phyloP scores from a whole-genome alignment of 2,113 vertebrate genomes.

The Galeopterus variegatus region DNA sequence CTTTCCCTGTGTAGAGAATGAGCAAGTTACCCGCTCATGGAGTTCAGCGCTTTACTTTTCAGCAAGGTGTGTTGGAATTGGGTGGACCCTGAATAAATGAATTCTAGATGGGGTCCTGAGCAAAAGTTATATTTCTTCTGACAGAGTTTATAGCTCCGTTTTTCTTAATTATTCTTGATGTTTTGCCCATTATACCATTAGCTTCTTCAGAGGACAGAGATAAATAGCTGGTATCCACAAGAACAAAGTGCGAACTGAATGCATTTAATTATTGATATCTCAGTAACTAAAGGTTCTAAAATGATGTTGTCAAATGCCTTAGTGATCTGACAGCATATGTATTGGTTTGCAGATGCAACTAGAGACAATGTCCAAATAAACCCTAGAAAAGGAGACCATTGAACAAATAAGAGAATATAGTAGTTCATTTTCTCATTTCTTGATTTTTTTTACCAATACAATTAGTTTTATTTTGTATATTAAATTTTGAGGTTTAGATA shows the following conservation, averaged over 20 bases:
- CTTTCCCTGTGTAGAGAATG: not conserved
- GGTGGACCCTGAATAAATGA: not conserved
- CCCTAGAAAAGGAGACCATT: not conserved
- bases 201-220: conserved; percentile 89
- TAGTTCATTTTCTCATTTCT: not conserved
- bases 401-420: conserved; percentile 37
- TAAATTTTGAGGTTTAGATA: not conserved
- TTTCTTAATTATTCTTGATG: conserved; percentile 91
- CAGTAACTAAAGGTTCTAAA: conserved; percentile 88
- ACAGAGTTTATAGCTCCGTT: conserved; percentile 80
- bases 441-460: not conserved
- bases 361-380: conserved; percentile 55
- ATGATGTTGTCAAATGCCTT: conserved; percentile 89
- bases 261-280: conserved; percentile 92
- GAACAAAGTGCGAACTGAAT: conserved; percentile 89
- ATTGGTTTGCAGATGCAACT: conserved; percentile 76
- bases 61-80: conserved; percentile 36
- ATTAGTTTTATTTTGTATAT: not conserved
- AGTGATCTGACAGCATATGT: conserved; percentile 85
- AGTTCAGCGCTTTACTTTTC: not conserved
- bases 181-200: conserved; percentile 90
- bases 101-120: not conserved
- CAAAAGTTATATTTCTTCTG: conserved; percentile 79
- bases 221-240: conserved; percentile 88
- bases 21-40: not conserved